Conservation (phyloP, 2,797 vertebrate genomes). For the Periophthalmus magnuspinnatus region DNA sequence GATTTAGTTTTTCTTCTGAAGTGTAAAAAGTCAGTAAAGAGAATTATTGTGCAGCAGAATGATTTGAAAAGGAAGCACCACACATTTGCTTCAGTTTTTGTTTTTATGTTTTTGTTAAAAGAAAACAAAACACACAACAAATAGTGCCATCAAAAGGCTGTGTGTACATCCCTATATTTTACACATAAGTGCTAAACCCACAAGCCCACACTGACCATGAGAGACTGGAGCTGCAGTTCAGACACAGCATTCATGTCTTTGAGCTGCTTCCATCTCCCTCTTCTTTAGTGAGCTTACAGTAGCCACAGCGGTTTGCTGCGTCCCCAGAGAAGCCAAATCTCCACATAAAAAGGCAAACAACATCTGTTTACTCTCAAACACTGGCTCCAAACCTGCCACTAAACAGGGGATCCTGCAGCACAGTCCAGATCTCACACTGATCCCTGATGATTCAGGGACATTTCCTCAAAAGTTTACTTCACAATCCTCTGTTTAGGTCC, state of each 20-base stretch:
- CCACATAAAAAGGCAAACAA: slow-evolving; percentile 81
- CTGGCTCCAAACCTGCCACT: slow-evolving; percentile 56
- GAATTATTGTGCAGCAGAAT: neutral
- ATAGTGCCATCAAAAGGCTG: slow-evolving; percentile 9
- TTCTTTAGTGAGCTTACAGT: slow-evolving; percentile 66
- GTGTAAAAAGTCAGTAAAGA: neutral
- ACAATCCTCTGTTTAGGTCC: slow-evolving; percentile 6
- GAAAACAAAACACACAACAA: slow-evolving; percentile 5
- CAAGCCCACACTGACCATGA: slow-evolving; percentile 41
- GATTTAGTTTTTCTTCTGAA: too few species aligned
- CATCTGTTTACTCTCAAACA: slow-evolving; percentile 80
- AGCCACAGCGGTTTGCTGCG: slow-evolving; percentile 64
- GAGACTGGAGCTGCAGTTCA: slow-evolving; percentile 36
- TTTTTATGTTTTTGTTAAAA: neutral
- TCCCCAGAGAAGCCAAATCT: slow-evolving; percentile 77
- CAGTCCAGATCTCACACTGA: slow-evolving; percentile 45
- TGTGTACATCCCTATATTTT: slow-evolving; percentile 24
- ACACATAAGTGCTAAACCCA: slow-evolving; percentile 21
- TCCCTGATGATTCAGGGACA: slow-evolving; percentile 37
- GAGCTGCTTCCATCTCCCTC: slow-evolving; percentile 61
- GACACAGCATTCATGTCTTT: slow-evolving; percentile 60
- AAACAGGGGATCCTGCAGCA: slow-evolving; percentile 54
- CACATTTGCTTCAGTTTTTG: neutral
- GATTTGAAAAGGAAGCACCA: neutral
- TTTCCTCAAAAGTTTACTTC: slow-evolving; percentile 45